phyloP scores from a whole-genome alignment of 2,888 invertebrate species.

The Physocephala rufipes region DNA sequence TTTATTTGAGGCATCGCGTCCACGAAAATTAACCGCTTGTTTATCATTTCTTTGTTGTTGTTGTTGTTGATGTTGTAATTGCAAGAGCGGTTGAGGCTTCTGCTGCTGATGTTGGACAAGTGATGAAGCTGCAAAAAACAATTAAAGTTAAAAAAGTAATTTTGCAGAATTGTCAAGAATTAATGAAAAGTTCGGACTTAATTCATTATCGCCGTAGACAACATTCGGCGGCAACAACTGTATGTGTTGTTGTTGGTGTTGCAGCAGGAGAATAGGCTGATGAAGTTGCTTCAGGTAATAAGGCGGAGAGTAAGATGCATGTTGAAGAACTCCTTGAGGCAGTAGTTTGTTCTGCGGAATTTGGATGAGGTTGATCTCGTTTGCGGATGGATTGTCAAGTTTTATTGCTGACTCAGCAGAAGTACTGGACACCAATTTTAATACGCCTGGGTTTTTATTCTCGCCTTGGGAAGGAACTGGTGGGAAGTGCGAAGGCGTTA shows the following conservation, averaged over 20 bases:
- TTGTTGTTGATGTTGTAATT: conserved; percentile 40
- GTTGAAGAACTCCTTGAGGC: conserved; percentile 45
- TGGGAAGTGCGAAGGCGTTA: background rate
- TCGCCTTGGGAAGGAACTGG: conserved; percentile 3
- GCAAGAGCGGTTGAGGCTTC: conserved; percentile 38
- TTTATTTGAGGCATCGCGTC: conserved; percentile 15
- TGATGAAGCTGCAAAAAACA: conserved; percentile 50
- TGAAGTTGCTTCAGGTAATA: conserved; percentile 38
- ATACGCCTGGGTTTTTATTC: conserved; percentile 32
- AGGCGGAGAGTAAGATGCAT: conserved; percentile 38
- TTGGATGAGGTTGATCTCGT: conserved; percentile 51
- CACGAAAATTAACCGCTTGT: conserved; percentile 35
- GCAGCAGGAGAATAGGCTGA: conserved; percentile 33
- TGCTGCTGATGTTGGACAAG: conserved; percentile 49
- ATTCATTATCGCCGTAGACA: background rate
- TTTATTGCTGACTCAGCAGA: conserved; percentile 35
- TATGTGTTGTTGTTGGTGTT: conserved; percentile 26
- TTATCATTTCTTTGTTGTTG: conserved; percentile 45
- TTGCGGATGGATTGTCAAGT: conserved; percentile 38
- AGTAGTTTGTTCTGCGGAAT: conserved; percentile 52
- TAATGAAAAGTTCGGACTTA: background rate
- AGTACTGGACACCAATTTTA: conserved; percentile 36
- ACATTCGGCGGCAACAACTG: conserved; percentile 8
- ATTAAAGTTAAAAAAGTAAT: conserved; percentile 9
- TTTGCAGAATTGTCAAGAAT: background rate